Conservation (phyloP, 2,797 vertebrate genomes). For the Onychomys leucogaster region DNA sequence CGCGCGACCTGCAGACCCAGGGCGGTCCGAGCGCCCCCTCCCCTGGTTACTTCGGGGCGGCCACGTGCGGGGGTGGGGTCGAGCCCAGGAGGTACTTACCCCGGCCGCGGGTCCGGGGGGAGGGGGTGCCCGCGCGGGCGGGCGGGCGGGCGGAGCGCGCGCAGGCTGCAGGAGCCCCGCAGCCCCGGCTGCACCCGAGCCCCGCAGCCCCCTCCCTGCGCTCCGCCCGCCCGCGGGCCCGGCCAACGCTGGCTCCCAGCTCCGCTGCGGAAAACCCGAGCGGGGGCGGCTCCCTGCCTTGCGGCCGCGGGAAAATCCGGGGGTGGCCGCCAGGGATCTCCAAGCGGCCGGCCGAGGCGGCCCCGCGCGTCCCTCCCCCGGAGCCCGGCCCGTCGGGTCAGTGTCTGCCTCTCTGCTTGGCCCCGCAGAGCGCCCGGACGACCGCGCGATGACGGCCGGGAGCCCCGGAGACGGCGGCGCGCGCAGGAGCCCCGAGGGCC, state of each 20-base stretch:
- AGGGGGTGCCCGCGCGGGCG: background rate
- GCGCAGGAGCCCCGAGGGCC: slow-evolving; percentile 73
- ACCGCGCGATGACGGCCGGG: slow-evolving; percentile 78
- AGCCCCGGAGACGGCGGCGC: slow-evolving; percentile 61
- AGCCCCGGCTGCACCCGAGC: slow-evolving; percentile 55
- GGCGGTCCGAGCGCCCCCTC: slow-evolving; percentile 16
- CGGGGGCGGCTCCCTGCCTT: slow-evolving; percentile 77
- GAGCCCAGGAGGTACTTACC: slow-evolving; percentile 62
- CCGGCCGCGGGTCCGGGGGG: slow-evolving; percentile 43
- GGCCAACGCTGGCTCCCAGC: slow-evolving; percentile 78
- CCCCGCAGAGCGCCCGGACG: slow-evolving; percentile 75
- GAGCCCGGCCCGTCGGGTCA: slow-evolving; percentile 66
- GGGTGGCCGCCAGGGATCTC: slow-evolving; percentile 79
- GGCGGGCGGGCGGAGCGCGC: background rate
- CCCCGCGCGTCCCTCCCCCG: slow-evolving; percentile 19
- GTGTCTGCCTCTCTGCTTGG: slow-evolving; percentile 43
- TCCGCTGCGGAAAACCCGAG: slow-evolving; percentile 82
- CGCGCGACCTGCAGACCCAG: slow-evolving; percentile 7
- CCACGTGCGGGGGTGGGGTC: slow-evolving; percentile 76
- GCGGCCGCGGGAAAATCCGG: slow-evolving; percentile 74
- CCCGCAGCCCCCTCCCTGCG: slow-evolving; percentile 43
- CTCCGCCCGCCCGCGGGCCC: slow-evolving; percentile 49
- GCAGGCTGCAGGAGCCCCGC: slow-evolving; percentile 51
- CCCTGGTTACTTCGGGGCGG: slow-evolving; percentile 36
- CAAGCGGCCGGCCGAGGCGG: slow-evolving; percentile 63